phyloP scores from a whole-genome alignment of 2,888 invertebrate species.

The Catonia carolina region DNA sequence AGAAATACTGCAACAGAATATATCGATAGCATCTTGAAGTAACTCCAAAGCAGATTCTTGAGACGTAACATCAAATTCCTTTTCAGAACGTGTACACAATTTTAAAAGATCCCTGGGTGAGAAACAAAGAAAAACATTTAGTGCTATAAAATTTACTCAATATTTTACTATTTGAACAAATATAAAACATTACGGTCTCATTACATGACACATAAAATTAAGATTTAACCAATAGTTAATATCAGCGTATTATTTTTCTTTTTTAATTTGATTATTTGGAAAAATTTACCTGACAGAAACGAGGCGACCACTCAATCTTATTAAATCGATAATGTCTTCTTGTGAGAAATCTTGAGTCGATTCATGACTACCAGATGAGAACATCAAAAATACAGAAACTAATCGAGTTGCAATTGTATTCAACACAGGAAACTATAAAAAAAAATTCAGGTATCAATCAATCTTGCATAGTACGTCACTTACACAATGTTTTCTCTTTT shows the following conservation, averaged over 20 bases:
- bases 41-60: constrained; percentile 61
- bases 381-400: constrained; percentile 74
- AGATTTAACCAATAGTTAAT: too few species aligned
- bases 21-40: constrained; percentile 83
- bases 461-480: neutral
- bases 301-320: constrained; percentile 51
- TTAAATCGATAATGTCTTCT: constrained; percentile 35
- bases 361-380: constrained; percentile 62
- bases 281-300: constrained; percentile 55
- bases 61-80: constrained; percentile 66
- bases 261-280: too few species aligned
- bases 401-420: constrained; percentile 67
- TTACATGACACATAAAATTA: neutral
- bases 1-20: constrained; percentile 76
- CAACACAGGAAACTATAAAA: constrained; percentile 57
- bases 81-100: constrained; percentile 74
- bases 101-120: constrained; percentile 75
- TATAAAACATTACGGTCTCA: neutral
- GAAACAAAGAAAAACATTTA: neutral
- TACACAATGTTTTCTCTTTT: neutral
- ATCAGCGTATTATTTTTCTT: too few species aligned
- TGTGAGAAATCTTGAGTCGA: neutral
- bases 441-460: constrained; percentile 17
- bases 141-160: too few species aligned
- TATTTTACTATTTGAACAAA: neutral